A percentile compares a stretch with the other conserved stretches of the same genome.
These are phyloP conservation scores for Onthophagus sagittarius DNA, from an alignment of 2,888 invertebrate genomes.

Conservation along the genomic window DNA sequence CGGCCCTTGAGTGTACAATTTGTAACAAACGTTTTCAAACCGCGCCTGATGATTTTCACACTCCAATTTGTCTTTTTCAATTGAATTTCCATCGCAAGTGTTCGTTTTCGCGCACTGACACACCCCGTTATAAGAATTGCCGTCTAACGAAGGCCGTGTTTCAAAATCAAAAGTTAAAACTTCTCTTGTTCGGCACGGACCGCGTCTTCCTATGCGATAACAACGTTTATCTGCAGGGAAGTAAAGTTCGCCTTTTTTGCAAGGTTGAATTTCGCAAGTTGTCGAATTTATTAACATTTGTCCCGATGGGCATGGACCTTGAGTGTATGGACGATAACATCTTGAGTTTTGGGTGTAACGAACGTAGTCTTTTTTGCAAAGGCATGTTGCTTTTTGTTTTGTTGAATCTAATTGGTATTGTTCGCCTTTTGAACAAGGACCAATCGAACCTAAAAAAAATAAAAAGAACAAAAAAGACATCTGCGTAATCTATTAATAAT, in stretches of 20 bases:
- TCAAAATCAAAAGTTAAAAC: slow-evolving; percentile 79
- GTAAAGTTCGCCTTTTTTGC: slow-evolving; percentile 70
- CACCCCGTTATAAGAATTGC: slow-evolving; percentile 77
- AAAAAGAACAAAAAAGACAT: no score
- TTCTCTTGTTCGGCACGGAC: slow-evolving; percentile 69
- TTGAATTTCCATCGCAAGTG: slow-evolving; percentile 26
- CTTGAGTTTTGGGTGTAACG: slow-evolving; percentile 55
- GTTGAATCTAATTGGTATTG: slow-evolving; percentile 57
- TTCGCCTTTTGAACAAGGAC: slow-evolving; percentile 74
- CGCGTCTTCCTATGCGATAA: slow-evolving; percentile 72
- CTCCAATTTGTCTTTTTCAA: slow-evolving; percentile 35
- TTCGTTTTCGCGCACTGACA: slow-evolving; percentile 60
- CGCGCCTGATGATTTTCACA: slow-evolving; percentile 48
- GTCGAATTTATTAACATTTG: slow-evolving; percentile 69
- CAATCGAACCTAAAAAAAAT: slow-evolving; percentile 59
- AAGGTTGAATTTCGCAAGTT: slow-evolving; percentile 67
- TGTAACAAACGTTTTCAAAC: slow-evolving; percentile 68
- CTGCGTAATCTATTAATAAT: no score
- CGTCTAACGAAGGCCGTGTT: slow-evolving; percentile 72
- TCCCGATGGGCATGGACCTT: slow-evolving; percentile 69
- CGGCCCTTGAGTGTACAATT: slow-evolving; percentile 73
- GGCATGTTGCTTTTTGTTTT: slow-evolving; percentile 56
- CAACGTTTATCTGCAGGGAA: slow-evolving; percentile 71
- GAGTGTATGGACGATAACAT: slow-evolving; percentile 75
- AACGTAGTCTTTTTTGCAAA: slow-evolving; percentile 67